These are phyloP conservation scores for Enteromius argenteus DNA, from an alignment of 2,797 vertebrate species.

Conservation along the genomic window DNA sequence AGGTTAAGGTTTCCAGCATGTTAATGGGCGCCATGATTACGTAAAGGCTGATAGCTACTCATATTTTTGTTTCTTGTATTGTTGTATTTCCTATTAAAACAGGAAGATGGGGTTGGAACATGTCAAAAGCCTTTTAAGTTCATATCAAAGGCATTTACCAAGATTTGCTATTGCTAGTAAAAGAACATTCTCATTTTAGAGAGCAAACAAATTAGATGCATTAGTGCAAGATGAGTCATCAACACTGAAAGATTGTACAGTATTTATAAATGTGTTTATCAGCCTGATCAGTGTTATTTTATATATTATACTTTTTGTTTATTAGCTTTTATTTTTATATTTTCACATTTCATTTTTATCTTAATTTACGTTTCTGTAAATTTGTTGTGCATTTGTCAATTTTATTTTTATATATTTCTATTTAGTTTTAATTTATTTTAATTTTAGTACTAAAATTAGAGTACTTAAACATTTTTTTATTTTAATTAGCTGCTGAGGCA, in stretches of 20 bases:
- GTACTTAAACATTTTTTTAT: neutral
- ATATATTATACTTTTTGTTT: neutral
- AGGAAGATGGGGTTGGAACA: neutral
- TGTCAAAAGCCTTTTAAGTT: neutral
- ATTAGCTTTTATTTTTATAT: neutral
- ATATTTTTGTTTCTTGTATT: neutral
- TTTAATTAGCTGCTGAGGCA: neutral
- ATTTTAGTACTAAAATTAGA: neutral
- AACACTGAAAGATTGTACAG: neutral
- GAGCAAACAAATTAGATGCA: neutral
- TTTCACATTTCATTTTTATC: neutral
- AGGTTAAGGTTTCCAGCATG: conserved; percentile 29
- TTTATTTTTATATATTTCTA: neutral
- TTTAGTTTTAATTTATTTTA: neutral
- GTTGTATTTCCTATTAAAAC: neutral
- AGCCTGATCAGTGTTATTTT: neutral
- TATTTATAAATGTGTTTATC: neutral
- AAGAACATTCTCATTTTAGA: neutral
- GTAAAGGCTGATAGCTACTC: conserved; percentile 6
- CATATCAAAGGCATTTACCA: neutral
- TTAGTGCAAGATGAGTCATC: neutral
- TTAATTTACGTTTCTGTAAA: neutral
- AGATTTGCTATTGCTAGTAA: neutral
- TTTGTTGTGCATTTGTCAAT: neutral
- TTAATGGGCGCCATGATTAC: conserved; percentile 12